Conservation (phyloP, 2,113 vertebrate genomes). For the Centropristis striata region DNA sequence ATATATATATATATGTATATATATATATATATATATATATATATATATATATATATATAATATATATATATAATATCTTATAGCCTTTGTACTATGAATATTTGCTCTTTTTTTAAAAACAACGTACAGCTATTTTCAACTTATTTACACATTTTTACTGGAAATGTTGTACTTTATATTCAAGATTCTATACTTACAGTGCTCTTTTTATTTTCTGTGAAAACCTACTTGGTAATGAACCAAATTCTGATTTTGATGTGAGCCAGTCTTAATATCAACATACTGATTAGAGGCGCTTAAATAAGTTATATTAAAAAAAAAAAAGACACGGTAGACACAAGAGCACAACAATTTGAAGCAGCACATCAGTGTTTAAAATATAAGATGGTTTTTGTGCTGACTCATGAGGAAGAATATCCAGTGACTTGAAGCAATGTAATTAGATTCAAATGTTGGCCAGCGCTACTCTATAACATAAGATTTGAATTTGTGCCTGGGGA, state of each 20-base stretch:
- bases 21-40: no score
- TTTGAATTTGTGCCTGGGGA: slow-evolving; percentile 58
- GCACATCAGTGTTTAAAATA: not conserved
- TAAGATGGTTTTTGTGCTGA: not conserved
- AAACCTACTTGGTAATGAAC: not conserved
- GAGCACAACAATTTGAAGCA: not conserved
- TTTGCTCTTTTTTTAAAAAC: not conserved
- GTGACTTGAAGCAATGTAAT: slow-evolving; percentile 7
- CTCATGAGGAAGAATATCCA: not conserved
- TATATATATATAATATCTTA: no score
- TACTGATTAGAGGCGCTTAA: not conserved
- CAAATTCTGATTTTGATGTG: not conserved
- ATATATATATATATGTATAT: no score
- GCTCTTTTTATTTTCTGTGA: not conserved
- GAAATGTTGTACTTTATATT: not conserved
- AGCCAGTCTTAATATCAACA: not conserved
- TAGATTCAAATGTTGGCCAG: slow-evolving; percentile 19
- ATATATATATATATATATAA: no score
- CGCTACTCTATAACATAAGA: slow-evolving; percentile 32
- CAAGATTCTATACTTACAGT: not conserved
- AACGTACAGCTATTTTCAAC: no score
- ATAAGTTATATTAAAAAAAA: not conserved
- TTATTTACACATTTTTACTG: not conserved
- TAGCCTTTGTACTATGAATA: not conserved
- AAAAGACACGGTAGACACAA: no score